Conservation (phyloP, 37 sponge, comb jelly and placozoan species). For the Bolinopsis microptera region DNA sequence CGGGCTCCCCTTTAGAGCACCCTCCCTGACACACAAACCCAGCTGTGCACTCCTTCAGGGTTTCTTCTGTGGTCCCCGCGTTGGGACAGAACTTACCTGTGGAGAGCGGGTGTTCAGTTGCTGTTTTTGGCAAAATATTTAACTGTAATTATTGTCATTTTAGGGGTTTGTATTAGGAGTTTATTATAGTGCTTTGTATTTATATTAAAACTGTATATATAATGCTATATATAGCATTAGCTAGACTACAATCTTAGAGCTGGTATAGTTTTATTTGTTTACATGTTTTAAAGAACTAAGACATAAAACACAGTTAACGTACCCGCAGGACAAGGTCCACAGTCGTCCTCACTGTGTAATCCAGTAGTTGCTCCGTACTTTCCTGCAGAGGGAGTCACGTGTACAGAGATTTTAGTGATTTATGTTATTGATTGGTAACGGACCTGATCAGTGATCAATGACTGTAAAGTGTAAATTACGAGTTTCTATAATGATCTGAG, state of each 20-base stretch:
- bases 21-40: slow-evolving; percentile 8
- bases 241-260: too few relatives aligned
- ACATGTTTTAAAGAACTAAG: too few relatives aligned
- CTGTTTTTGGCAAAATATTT: too few relatives aligned
- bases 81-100: slow-evolving; percentile 43
- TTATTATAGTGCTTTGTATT: too few relatives aligned
- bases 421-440: neutral
- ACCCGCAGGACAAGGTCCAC: slow-evolving; percentile 35
- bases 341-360: neutral
- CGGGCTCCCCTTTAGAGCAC: neutral
- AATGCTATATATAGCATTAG: too few relatives aligned
- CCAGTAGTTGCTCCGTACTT: neutral
- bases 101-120: neutral
- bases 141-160: neutral
- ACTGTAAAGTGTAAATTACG: too few relatives aligned
- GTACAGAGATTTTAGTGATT: neutral
- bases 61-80: neutral
- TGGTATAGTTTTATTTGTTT: too few relatives aligned
- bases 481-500: too few relatives aligned
- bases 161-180: neutral
- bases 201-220: too few relatives aligned
- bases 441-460: too few relatives aligned
- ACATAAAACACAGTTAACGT: neutral
- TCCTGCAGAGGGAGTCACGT: neutral
- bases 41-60: neutral